These are phyloP conservation scores for Chironomus tentans DNA, from an alignment of 2,888 invertebrate species.

Conservation along the genomic window DNA sequence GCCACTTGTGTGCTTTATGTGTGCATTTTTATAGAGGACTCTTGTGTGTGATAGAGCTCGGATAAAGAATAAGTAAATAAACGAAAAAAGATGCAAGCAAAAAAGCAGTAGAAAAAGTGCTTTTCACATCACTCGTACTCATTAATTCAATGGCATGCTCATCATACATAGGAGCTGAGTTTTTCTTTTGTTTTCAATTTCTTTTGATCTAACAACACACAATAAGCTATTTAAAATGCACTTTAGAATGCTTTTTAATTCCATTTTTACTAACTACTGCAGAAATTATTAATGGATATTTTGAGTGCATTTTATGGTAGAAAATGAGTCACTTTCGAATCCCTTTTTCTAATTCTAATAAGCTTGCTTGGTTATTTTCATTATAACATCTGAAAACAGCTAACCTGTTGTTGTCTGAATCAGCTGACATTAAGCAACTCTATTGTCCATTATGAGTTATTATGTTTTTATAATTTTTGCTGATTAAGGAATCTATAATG, in stretches of 20 bases:
- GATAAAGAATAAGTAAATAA: background rate
- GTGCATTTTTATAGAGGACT: background rate
- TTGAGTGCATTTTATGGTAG: too few relatives aligned
- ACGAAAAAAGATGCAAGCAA: background rate
- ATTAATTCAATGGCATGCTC: slow-evolving; percentile 14
- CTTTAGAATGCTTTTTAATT: background rate
- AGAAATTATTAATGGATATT: too few relatives aligned
- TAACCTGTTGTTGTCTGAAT: too few relatives aligned
- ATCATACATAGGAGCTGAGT: too few relatives aligned
- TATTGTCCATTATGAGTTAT: too few relatives aligned
- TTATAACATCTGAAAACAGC: too few relatives aligned
- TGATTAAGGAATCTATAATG: too few relatives aligned
- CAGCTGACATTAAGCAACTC: too few relatives aligned
- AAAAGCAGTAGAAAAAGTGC: background rate
- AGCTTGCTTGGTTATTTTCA: too few relatives aligned
- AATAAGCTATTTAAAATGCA: background rate
- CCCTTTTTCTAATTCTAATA: too few relatives aligned
- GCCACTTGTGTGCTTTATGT: background rate
- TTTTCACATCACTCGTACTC: background rate
- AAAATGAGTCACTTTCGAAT: background rate
- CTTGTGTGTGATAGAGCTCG: background rate
- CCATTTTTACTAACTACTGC: background rate
- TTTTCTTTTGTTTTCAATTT: background rate
- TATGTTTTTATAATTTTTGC: too few relatives aligned
- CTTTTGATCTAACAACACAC: background rate